These are phyloP conservation scores for Pammene fasciana DNA, from an alignment of 2,888 invertebrate genomes.

Conservation along the genomic window DNA sequence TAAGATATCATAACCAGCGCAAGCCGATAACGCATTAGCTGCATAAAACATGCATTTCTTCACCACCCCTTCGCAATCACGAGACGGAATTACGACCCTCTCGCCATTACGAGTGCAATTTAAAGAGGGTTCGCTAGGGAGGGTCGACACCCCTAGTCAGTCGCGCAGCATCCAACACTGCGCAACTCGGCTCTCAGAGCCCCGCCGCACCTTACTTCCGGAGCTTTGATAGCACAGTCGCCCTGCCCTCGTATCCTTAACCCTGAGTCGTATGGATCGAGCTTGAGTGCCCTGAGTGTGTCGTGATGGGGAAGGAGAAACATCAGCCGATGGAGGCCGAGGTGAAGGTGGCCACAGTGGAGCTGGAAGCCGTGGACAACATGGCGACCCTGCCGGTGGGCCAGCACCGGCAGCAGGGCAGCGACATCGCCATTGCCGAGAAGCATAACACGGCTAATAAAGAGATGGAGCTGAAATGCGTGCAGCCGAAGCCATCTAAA, in stretches of 20 bases:
- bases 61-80: constrained; percentile 49
- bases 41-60: constrained; percentile 48
- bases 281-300: constrained; percentile 48
- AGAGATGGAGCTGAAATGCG: constrained; percentile 94
- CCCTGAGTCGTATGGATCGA: constrained; percentile 51
- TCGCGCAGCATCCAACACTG: constrained; percentile 79
- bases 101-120: constrained; percentile 64
- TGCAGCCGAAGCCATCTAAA: constrained; percentile 92
- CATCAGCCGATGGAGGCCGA: constrained; percentile 85
- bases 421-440: constrained; percentile 89
- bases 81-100: constrained; percentile 65
- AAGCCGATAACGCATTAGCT: constrained; percentile 30
- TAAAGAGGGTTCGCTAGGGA: constrained; percentile 64
- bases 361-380: constrained; percentile 93
- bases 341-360: constrained; percentile 95
- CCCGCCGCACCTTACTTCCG: constrained; percentile 75
- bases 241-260: constrained; percentile 63
- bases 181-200: constrained; percentile 76
- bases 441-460: constrained; percentile 92
- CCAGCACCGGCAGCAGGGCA: constrained; percentile 87
- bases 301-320: constrained; percentile 79
- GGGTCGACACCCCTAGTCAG: constrained; percentile 73
- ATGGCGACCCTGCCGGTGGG: constrained; percentile 95
- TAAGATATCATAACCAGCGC: constrained; percentile 24
- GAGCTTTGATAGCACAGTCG: constrained; percentile 62